Conservation (phyloP, 2,797 vertebrate species). For the Falco rusticolus region DNA sequence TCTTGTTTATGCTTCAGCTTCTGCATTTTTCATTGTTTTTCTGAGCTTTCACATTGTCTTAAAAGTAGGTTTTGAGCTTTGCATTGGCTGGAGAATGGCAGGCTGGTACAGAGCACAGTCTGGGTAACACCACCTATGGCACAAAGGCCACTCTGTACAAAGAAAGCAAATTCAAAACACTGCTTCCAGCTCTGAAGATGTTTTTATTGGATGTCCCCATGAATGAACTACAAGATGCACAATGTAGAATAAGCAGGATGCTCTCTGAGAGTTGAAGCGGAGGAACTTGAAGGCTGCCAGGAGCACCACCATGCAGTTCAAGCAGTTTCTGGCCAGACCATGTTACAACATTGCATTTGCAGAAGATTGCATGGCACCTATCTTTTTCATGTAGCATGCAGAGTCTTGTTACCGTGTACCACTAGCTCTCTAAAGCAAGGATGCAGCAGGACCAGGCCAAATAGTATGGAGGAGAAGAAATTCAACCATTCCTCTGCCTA, state of each 20-base stretch:
- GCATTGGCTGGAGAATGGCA: not conserved
- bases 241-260: not conserved
- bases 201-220: not conserved
- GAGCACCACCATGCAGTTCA: not conserved
- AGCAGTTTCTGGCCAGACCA: not conserved
- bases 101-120: not conserved
- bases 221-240: not conserved
- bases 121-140: fast-evolving
- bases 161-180: not conserved
- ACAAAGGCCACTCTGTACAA: not conserved
- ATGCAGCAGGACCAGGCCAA: not conserved
- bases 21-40: not conserved
- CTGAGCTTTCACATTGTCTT: not conserved
- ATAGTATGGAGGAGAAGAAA: not conserved
- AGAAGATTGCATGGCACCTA: not conserved
- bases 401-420: not conserved
- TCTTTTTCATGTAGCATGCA: not conserved
- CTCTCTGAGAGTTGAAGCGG: not conserved
- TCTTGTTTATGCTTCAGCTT: conserved; percentile 1
- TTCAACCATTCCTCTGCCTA: not conserved
- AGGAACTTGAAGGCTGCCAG: not conserved
- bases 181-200: not conserved
- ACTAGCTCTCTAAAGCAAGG: not conserved
- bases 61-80: not conserved
- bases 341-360: fast-evolving